These are phyloP conservation scores for Piaya cayana DNA, from an alignment of 2,113 vertebrate species.

Conservation along the genomic window DNA sequence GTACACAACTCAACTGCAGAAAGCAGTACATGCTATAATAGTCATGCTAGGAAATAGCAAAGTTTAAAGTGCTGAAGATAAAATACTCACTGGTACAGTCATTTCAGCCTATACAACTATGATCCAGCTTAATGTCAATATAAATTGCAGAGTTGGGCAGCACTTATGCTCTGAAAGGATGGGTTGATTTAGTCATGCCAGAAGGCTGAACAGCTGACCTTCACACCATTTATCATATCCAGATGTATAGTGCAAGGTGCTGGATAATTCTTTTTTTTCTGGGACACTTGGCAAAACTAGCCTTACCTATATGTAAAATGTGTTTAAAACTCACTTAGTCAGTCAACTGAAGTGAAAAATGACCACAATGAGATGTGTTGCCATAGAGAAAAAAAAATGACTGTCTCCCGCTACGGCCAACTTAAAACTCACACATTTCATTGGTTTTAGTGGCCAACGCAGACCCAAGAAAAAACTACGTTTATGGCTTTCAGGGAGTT, in stretches of 20 bases:
- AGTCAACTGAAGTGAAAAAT: conserved; percentile 12
- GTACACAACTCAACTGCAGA: not conserved
- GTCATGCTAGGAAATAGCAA: not conserved
- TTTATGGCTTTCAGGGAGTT: not conserved
- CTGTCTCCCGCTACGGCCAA: not conserved
- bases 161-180: not conserved
- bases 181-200: not conserved
- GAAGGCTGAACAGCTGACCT: not conserved
- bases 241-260: not conserved
- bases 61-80: not conserved
- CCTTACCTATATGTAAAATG: not conserved
- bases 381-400: not conserved
- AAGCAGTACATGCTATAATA: not conserved
- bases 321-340: conserved; percentile 5
- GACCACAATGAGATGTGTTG: not conserved
- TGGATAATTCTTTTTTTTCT: not conserved
- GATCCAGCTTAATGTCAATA: not conserved
- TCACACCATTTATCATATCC: not conserved
- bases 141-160: not conserved
- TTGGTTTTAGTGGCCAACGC: not conserved
- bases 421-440: not conserved
- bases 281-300: not conserved
- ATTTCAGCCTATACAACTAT: not conserved
- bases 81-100: not conserved
- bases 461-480: not conserved